Conservation (phyloP, 2,113 vertebrate species). For the Tricholaema leucomelas region DNA sequence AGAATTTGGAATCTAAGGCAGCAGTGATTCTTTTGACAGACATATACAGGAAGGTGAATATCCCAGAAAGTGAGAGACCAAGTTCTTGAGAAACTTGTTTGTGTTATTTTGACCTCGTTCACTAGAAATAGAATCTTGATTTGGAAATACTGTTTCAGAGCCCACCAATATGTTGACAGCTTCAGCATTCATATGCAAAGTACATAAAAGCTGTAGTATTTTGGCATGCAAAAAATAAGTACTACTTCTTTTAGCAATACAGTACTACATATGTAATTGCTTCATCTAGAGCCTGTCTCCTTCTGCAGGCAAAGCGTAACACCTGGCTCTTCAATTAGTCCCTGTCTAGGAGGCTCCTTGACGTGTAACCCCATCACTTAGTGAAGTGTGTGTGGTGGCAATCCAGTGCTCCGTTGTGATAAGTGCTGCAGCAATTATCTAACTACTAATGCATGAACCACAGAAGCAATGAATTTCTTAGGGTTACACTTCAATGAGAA, state of each 20-base stretch:
- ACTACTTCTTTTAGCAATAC: background rate
- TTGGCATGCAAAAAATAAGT: background rate
- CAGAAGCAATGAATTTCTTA: background rate
- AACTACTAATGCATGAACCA: background rate
- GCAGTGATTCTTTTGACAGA: background rate
- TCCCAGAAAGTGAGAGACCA: accelerated
- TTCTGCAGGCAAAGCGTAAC: background rate
- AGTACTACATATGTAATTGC: background rate
- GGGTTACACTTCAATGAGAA: background rate
- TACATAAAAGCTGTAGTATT: background rate
- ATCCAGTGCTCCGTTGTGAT: background rate
- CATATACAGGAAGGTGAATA: background rate
- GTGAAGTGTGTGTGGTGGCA: background rate
- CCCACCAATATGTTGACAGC: background rate
- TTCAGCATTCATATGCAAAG: background rate
- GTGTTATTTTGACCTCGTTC: background rate
- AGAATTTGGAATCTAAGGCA: background rate
- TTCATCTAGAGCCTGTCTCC: background rate
- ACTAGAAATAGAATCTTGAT: background rate
- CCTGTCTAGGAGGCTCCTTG: slow-evolving; percentile 16
- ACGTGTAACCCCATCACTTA: background rate
- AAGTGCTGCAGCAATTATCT: slow-evolving; percentile 23
- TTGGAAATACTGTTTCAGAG: background rate
- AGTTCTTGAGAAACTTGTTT: background rate
- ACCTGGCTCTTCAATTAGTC: slow-evolving; percentile 61